A percentile compares a stretch with the other conserved stretches of the same genome.
Conservation (phyloP, 2,888 invertebrate species). For the Thymelicus acteon region DNA sequence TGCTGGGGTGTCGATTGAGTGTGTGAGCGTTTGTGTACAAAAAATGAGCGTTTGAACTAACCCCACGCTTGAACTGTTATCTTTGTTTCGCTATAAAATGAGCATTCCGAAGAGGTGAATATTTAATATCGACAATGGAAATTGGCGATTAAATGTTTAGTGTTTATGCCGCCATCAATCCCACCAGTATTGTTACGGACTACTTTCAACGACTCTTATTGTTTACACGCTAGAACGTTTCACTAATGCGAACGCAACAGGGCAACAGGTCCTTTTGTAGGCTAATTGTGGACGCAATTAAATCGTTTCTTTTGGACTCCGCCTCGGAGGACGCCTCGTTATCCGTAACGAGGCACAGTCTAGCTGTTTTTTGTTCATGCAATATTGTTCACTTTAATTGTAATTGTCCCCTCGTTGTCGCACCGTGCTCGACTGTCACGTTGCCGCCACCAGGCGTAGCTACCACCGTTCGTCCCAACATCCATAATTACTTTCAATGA, state of each 20-base stretch:
- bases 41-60: too few species aligned
- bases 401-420: conserved; percentile 43
- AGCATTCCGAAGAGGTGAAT: not conserved
- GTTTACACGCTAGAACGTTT: conserved; percentile 44
- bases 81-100: too few species aligned
- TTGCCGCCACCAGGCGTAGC: not conserved
- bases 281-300: conserved; percentile 74
- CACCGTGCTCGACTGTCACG: conserved; percentile 32
- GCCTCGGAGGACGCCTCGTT: conserved; percentile 57
- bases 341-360: conserved; percentile 60
- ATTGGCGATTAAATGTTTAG: conserved; percentile 3
- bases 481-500: conserved; percentile 10
- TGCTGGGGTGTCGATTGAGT: too few species aligned
- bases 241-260: conserved; percentile 64
- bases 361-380: conserved; percentile 55
- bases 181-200: conserved; percentile 14
- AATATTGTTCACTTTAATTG: conserved; percentile 57
- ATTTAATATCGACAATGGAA: not conserved
- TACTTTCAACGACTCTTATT: conserved; percentile 36
- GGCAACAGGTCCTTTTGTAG: conserved; percentile 76
- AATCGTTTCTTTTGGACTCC: conserved; percentile 68
- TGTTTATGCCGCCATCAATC: conserved; percentile 19
- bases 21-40: too few species aligned
- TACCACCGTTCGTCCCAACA: too few species aligned
- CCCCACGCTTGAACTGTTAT: too few species aligned